A percentile compares a stretch with the other conserved stretches of the same genome.
phyloP scores from a whole-genome alignment of 2,888 invertebrate species.

The Eurytoma adleriae region DNA sequence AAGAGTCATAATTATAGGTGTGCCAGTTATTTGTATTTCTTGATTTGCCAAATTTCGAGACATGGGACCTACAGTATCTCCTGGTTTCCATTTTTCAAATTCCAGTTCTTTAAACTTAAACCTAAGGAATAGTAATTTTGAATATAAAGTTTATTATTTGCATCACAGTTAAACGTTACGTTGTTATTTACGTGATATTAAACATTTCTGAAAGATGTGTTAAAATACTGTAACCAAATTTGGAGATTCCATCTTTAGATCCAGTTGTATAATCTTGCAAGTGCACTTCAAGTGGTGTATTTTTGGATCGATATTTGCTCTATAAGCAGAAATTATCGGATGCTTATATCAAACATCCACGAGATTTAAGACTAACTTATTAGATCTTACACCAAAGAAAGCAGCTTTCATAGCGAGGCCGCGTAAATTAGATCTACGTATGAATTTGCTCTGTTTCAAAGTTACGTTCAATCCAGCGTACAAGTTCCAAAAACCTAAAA shows the following conservation, averaged over 20 bases:
- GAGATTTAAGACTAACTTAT: not conserved
- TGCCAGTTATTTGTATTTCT: constrained; percentile 45
- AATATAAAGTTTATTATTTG: not conserved
- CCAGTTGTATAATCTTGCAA: constrained; percentile 36
- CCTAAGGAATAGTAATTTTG: not conserved
- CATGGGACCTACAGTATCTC: constrained; percentile 58
- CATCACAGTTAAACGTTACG: too few relatives aligned
- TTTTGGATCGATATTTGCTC: constrained; percentile 39
- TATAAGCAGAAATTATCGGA: not conserved
- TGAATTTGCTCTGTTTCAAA: constrained; percentile 41
- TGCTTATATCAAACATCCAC: not conserved
- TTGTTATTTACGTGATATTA: constrained; percentile 58
- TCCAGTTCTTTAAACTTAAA: constrained; percentile 41
- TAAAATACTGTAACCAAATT: constrained; percentile 52
- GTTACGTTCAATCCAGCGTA: constrained; percentile 56
- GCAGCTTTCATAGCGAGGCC: constrained; percentile 6
- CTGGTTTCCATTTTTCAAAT: constrained; percentile 44
- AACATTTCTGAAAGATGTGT: constrained; percentile 58
- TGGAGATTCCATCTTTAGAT: constrained; percentile 40
- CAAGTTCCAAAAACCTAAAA: constrained; percentile 64
- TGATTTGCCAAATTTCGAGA: constrained; percentile 20
- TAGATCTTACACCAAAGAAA: constrained; percentile 24
- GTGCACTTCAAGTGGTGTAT: constrained; percentile 37
- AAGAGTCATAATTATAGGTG: constrained; percentile 26
- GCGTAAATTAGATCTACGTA: constrained; percentile 17